Conservation (phyloP, 2,888 invertebrate species). For the Didymodactylos carnosus region DNA sequence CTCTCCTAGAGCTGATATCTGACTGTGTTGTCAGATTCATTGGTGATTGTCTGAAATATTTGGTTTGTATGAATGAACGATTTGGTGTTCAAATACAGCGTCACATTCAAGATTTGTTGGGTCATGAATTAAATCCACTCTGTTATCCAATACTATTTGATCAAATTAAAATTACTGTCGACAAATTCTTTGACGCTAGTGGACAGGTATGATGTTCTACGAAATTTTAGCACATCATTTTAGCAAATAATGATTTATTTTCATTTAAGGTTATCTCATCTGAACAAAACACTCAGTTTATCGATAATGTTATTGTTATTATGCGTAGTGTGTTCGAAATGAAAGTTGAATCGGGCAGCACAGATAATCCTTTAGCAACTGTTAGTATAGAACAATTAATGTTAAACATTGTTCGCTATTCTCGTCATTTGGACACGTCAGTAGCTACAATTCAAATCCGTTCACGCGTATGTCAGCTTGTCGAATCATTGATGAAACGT, state of each 20-base stretch:
- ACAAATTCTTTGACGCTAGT: conserved; percentile 80
- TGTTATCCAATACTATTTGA: conserved; percentile 87
- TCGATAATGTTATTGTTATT: conserved; percentile 88
- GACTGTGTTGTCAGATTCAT: conserved; percentile 43
- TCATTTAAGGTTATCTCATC: conserved; percentile 67
- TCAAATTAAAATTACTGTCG: conserved; percentile 79
- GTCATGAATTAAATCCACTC: conserved; percentile 82
- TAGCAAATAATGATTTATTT: conserved; percentile 27
- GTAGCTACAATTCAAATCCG: conserved; percentile 80
- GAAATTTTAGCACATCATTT: too few relatives aligned
- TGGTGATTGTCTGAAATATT: conserved; percentile 59
- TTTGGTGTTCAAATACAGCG: conserved; percentile 81
- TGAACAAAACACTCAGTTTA: conserved; percentile 80
- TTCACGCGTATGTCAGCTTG: conserved; percentile 44
- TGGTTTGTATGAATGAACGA: conserved; percentile 79
- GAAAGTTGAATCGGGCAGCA: conserved; percentile 45
- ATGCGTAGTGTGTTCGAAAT: conserved; percentile 87
- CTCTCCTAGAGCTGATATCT: conserved; percentile 61
- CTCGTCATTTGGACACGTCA: conserved; percentile 78
- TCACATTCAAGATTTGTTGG: conserved; percentile 80
- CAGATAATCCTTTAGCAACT: conserved; percentile 15
- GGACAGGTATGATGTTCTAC: too few relatives aligned
- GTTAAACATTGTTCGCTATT: conserved; percentile 81
- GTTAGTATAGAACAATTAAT: conserved; percentile 78
- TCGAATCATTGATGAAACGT: conserved; percentile 60